Conservation (phyloP, 2,888 invertebrate genomes). For the Coecobrya sp. region DNA sequence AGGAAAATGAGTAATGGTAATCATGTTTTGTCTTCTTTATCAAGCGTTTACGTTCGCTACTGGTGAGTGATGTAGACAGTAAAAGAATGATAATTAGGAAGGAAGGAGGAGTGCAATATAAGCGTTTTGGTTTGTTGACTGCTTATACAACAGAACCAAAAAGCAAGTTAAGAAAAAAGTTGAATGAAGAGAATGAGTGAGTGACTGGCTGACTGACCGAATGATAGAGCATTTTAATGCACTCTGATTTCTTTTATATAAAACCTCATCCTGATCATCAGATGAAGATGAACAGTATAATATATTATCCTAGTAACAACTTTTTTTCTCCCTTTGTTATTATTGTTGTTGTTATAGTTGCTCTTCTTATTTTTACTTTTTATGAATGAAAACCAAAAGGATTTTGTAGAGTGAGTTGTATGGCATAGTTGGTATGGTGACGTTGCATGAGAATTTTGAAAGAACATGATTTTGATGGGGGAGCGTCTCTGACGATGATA, state of each 20-base stretch:
- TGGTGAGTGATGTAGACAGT: conserved; percentile 16
- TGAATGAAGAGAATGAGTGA: neutral
- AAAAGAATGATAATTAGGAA: conserved; percentile 49
- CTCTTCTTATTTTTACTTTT: conserved; percentile 11
- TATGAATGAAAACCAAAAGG: conserved; percentile 54
- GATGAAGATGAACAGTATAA: neutral
- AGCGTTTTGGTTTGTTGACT: conserved; percentile 24
- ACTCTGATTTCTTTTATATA: conserved; percentile 27
- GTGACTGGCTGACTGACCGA: conserved; percentile 32
- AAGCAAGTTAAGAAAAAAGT: neutral
- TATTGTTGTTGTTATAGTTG: no score
- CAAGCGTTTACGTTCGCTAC: neutral
- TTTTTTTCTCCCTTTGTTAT: neutral
- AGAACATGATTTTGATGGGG: conserved; percentile 41
- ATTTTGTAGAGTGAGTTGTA: neutral
- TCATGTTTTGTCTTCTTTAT: neutral
- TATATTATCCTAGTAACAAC: neutral
- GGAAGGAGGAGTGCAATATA: neutral
- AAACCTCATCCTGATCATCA: conserved; percentile 15
- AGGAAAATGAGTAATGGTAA: conserved; percentile 14
- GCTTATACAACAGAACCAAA: conserved; percentile 37
- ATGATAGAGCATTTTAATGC: conserved; percentile 43
- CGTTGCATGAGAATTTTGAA: conserved; percentile 29
- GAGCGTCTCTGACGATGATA: conserved; percentile 5
- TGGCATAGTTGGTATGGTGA: neutral